Conservation (phyloP, 30 jellyfish, hydroid and myxozoan genomes). For the Aurelia sp. region DNA sequence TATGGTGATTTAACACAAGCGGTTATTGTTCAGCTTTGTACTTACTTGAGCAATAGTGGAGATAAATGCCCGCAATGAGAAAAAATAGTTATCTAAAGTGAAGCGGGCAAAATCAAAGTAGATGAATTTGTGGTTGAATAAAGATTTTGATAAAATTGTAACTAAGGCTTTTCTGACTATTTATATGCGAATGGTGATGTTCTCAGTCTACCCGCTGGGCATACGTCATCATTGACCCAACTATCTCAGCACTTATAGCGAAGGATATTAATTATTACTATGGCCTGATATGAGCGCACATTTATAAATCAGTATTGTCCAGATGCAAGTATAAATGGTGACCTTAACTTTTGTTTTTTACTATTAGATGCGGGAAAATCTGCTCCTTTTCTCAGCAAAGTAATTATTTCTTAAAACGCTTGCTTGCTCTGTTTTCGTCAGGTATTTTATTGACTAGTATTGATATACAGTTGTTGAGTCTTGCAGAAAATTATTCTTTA, state of each 20-base stretch:
- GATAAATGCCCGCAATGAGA: no score
- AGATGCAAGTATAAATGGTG: background rate
- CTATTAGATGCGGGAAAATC: no score
- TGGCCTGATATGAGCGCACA: background rate
- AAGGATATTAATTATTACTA: background rate
- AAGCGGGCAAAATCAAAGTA: no score
- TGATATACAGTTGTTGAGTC: no score
- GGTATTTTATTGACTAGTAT: no score
- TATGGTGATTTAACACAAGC: background rate
- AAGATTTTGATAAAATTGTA: background rate
- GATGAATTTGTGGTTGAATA: background rate
- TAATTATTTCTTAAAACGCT: no score
- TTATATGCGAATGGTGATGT: background rate
- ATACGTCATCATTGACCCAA: background rate
- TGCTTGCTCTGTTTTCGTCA: no score
- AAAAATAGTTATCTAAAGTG: no score
- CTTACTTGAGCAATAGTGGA: no score
- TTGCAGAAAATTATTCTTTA: no score
- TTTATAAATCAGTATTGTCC: background rate
- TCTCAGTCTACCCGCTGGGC: background rate
- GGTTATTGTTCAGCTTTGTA: no score
- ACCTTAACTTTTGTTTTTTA: slow-evolving; percentile 1
- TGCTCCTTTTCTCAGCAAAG: no score
- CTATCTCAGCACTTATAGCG: background rate
- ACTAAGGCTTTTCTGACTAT: background rate